Percentiles rank a stretch among this genome's conserved stretches.
These are phyloP conservation scores for Embiotoca jacksoni DNA, from an alignment of 2,113 vertebrate genomes.

Conservation along the genomic window DNA sequence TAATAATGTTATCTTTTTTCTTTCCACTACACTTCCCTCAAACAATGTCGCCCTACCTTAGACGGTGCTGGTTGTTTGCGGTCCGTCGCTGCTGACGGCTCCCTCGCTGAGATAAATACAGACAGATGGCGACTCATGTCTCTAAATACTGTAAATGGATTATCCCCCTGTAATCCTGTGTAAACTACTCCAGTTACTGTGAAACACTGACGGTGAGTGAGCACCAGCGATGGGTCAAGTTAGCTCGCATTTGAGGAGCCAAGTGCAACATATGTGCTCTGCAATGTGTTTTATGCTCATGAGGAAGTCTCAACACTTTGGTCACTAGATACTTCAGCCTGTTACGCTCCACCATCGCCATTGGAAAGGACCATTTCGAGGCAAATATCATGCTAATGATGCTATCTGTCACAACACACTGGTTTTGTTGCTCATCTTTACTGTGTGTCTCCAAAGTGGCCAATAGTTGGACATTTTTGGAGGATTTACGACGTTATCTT, in stretches of 20 bases:
- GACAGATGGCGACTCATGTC: conserved; percentile 85
- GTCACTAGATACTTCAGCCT: neutral
- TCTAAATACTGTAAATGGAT: conserved; percentile 84
- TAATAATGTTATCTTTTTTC: neutral
- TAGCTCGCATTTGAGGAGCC: conserved; percentile 27
- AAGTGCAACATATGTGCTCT: conserved; percentile 9
- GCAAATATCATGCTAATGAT: neutral
- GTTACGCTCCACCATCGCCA: neutral
- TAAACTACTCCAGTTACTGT: conserved; percentile 79
- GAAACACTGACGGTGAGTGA: conserved; percentile 49
- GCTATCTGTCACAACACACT: neutral
- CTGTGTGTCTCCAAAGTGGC: neutral
- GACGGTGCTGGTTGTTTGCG: conserved; percentile 8
- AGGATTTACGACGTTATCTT: neutral
- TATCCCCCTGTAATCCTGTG: conserved; percentile 83
- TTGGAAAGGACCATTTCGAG: neutral
- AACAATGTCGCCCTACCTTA: conserved; percentile 14
- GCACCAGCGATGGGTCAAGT: conserved; percentile 30
- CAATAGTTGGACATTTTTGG: neutral
- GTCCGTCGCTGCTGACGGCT: conserved; percentile 52
- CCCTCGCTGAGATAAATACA: conserved; percentile 72
- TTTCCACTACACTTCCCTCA: too few relatives aligned
- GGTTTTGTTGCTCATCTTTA: neutral
- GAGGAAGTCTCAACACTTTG: neutral
- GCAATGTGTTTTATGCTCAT: conserved; percentile 3